A percentile compares a stretch with the other conserved stretches of the same genome.
phyloP scores from a whole-genome alignment of 2,113 vertebrate genomes.

The Hippocampus barbouri region DNA sequence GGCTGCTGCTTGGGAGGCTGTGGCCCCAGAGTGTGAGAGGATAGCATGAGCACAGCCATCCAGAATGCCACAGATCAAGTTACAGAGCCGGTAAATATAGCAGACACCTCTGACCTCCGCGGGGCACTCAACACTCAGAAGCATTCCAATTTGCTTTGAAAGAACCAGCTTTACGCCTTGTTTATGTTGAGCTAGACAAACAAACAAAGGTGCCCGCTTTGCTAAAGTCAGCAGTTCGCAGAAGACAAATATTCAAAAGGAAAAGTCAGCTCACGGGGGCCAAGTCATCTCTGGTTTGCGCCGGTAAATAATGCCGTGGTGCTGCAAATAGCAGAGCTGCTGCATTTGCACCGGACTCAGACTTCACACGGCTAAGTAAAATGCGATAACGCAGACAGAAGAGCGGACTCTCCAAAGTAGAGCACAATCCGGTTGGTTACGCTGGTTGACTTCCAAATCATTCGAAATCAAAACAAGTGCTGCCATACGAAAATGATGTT shows the following conservation, averaged over 20 bases:
- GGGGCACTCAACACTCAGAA: conserved; percentile 68
- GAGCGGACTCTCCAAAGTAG: neutral
- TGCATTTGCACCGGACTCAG: neutral
- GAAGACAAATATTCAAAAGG: neutral
- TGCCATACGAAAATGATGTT: neutral
- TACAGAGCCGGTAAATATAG: conserved; percentile 80
- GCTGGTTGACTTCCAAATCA: neutral
- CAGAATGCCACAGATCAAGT: conserved; percentile 75
- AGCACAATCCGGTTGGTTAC: neutral
- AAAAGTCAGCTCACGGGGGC: neutral
- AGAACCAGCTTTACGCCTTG: conserved; percentile 57
- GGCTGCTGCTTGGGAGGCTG: conserved; percentile 49
- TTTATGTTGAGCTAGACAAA: conserved; percentile 23
- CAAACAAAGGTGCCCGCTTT: neutral
- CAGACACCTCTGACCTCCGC: conserved; percentile 71
- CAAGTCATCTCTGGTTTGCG: conserved; percentile 2
- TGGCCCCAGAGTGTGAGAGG: conserved; percentile 59
- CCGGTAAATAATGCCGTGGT: conserved; percentile 9
- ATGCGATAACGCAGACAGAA: neutral
- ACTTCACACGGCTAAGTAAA: neutral
- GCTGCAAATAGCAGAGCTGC: neutral
- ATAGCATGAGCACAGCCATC: conserved; percentile 65
- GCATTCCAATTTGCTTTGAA: conserved; percentile 68
- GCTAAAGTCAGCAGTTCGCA: neutral
- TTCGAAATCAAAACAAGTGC: neutral